These are phyloP conservation scores for Dunckerocampus dactyliophorus DNA, from an alignment of 2,113 vertebrate genomes.

Conservation along the genomic window DNA sequence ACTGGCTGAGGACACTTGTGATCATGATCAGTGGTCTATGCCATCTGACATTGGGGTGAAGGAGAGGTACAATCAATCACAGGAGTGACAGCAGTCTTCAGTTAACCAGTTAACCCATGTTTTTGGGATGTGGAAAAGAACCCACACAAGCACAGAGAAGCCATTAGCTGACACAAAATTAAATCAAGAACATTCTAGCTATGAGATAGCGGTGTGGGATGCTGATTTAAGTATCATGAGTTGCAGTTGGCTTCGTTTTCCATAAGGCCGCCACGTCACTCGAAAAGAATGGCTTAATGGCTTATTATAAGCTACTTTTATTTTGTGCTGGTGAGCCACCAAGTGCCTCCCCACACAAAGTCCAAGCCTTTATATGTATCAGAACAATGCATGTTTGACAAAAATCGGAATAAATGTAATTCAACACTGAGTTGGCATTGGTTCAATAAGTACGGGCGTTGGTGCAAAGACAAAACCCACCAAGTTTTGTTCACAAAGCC, in stretches of 20 bases:
- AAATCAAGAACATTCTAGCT: neutral
- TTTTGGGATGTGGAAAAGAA: neutral
- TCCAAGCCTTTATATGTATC: neutral
- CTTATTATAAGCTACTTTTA: conserved; percentile 46
- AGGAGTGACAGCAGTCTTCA: too few relatives aligned
- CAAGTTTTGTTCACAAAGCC: conserved; percentile 98
- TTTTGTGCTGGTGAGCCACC: conserved; percentile 22
- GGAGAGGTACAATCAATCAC: too few relatives aligned
- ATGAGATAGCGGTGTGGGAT: neutral
- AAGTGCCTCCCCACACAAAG: neutral
- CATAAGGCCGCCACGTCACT: conserved; percentile 16
- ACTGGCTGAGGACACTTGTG: too few relatives aligned
- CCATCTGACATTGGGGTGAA: too few relatives aligned
- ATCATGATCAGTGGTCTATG: too few relatives aligned
- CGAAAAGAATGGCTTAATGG: conserved; percentile 33
- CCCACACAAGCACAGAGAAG: neutral
- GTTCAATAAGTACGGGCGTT: neutral
- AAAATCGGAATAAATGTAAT: neutral
- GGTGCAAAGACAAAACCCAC: conserved; percentile 71
- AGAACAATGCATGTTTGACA: neutral
- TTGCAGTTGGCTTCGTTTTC: conserved; percentile 14
- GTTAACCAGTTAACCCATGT: too few relatives aligned
- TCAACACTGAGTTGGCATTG: neutral
- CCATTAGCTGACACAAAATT: neutral
- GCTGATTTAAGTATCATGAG: conserved; percentile 3